Base-by-base conservation (phyloP, 2,888 invertebrate genomes). In the Epinotia nisella region DNA sequence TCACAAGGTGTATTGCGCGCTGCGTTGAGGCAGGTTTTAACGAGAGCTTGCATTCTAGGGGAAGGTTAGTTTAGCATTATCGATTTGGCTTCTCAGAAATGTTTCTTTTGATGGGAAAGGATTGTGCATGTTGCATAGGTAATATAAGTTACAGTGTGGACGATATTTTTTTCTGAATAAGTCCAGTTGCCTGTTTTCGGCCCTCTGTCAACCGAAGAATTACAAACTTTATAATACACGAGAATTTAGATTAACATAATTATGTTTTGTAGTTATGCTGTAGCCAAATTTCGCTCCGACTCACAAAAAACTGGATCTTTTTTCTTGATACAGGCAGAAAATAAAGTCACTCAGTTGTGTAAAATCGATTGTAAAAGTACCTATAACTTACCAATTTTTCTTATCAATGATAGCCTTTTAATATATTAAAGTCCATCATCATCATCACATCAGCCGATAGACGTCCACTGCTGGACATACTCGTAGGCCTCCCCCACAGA, bases 1-100 rank as follows among this genome's bases (percentile, higher is more conserved):
- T 82, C 79, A 81, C 82, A 85, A 83, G 83, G 84, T 83, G 49
- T 49, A n/a, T 49, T 49, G 82, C 82, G 78, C 78, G 74, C 80
- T 21, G 55, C 71, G 75, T 79, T 79, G 77, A 75, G 80, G 79
- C 77, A 80, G 79, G 78, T 60, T 73, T 68, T 45, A 65, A 71
- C 65, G 67, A 56, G 15, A 41, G 35, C 67, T 67, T 68, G 61
- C 55, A 60, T 45, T 62, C 35, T 71, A 66, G 67, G 67, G 72
- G 56, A 71, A 71, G 72, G 72, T 67, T 72, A 66, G 66, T 72
- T 72, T 49, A 49, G 56, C 68, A 58, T 62, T 53, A 73, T 58
- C 58, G 56, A 72, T 67, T 56, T 29, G 49, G 2, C 41, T 56
- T 7, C 29, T n/a, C n/a, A 15, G 45, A 29, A 49, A 67, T 17